Base-by-base conservation (phyloP, 2,888 invertebrate species). In the Dasysyrphus tricinctus region DNA sequence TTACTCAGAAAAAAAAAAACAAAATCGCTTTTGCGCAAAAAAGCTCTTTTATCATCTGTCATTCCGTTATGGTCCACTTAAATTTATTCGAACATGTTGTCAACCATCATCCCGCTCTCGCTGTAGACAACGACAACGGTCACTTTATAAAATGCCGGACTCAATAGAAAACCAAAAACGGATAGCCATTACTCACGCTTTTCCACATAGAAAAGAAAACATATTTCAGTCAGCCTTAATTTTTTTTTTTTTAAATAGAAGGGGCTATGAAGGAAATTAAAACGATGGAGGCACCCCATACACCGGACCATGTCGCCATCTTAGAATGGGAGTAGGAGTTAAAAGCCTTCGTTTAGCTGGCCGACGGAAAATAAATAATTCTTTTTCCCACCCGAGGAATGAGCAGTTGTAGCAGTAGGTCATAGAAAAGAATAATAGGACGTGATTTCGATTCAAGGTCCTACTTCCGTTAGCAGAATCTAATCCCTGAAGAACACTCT, bases 11-110 rank as follows among this genome's bases (percentile, higher is more conserved):
- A 78, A 61, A 39, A 81, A 74, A 78, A 32, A 32, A 6, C 32
- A 5, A 24, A 81, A 81, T 63, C 32, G 81, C 85, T 86, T 86
- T 86, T 78, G 78, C 70, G 81, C 78, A 81, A 81, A 86, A 86
- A 86, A 82, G 82, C 82, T 86, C 59, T 61, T 67, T 67, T 67
- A 78, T 77, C 78, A 86, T 79, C 57, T 75, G 78, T 86, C 86
- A 86, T 86, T 72, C 70, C 56, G 78, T 78, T 79, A 86, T 82
- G 77, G 82, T 72, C 51, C 82, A 86, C 78, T 78, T 61, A 75
- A 59, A 72, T 75, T 51, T 65, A 70, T 73, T 77, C 47, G 77
- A 69, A 69, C 75, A 84, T 56, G 51, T 59, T 77, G 84, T 80
- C 61, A 74, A 59, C 49, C 72, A 59, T 77, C 65, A 44, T 54